These are phyloP conservation scores for Beroe ovata DNA, from an alignment of 37 sponge, comb jelly and placozoan genomes.

Conservation along the genomic window DNA sequence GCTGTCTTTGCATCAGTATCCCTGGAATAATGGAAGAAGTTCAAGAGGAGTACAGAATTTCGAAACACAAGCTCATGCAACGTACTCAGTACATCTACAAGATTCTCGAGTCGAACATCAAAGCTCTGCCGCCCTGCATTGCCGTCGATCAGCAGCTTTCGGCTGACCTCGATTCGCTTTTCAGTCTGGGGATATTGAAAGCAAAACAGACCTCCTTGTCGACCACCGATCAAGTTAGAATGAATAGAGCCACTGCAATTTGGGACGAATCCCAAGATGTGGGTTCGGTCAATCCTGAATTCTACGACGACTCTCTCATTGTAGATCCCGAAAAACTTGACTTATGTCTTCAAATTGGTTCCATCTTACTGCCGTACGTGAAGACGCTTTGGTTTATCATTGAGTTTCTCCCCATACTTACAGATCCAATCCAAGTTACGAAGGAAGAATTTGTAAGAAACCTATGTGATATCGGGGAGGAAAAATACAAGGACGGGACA, in stretches of 20 bases:
- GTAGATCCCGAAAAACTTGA: not conserved
- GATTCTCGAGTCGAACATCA: not conserved
- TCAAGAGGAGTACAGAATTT: not conserved
- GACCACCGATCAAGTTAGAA: not conserved
- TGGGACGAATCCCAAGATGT: slow-evolving; percentile 26
- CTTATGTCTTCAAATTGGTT: not conserved
- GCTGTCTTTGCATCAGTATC: slow-evolving; percentile 3
- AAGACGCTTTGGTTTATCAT: slow-evolving; percentile 40
- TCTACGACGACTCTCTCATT: slow-evolving; percentile 15
- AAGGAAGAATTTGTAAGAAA: slow-evolving; percentile 17
- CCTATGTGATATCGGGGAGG: not conserved
- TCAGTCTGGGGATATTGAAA: not conserved
- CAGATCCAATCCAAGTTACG: not conserved
- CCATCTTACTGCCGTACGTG: slow-evolving; percentile 4
- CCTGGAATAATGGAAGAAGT: slow-evolving; percentile 7
- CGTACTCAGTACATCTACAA: not conserved
- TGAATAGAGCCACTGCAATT: slow-evolving; percentile 13
- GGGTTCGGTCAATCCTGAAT: not conserved
- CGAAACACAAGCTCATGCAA: not conserved
- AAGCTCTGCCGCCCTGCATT: slow-evolving; percentile 8
- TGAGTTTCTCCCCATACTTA: not conserved
- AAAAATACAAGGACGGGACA: slow-evolving; percentile 20
- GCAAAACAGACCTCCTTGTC: not conserved
- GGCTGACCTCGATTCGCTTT: slow-evolving; percentile 1
- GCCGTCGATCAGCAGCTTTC: slow-evolving; percentile 46